phyloP scores from a whole-genome alignment of 2,888 invertebrate genomes.

The Trypoxylon attenuatum region DNA sequence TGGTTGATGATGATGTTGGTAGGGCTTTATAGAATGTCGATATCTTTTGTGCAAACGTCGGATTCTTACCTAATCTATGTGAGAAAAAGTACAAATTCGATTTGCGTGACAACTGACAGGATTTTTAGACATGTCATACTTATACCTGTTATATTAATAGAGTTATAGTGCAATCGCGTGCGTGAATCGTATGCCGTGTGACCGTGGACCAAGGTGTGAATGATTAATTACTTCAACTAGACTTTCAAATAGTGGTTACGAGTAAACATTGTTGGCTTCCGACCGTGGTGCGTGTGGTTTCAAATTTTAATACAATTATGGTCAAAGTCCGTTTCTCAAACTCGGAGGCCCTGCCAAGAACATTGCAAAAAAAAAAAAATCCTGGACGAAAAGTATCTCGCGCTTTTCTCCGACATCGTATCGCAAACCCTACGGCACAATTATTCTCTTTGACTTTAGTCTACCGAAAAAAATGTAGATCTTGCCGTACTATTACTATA shows the following conservation, averaged over 20 bases:
- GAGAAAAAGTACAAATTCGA: conserved; percentile 72
- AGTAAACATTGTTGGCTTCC: conserved; percentile 58
- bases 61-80: conserved; percentile 62
- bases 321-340: conserved; percentile 50
- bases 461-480: conserved; percentile 18
- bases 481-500: conserved; percentile 33
- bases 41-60: conserved; percentile 62
- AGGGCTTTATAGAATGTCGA: conserved; percentile 65
- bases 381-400: conserved; percentile 25
- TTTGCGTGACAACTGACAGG: conserved; percentile 69
- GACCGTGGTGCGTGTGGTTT: conserved; percentile 53
- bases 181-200: conserved; percentile 67
- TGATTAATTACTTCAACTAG: conserved; percentile 63
- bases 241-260: conserved; percentile 55
- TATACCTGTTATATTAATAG: conserved; percentile 71
- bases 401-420: conserved; percentile 31
- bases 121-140: conserved; percentile 68
- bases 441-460: conserved; percentile 33
- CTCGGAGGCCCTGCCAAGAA: conserved; percentile 60
- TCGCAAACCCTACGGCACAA: conserved; percentile 35
- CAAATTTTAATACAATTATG: conserved; percentile 54
- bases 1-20: conserved; percentile 53
- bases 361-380: conserved; percentile 34
- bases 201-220: conserved; percentile 72
- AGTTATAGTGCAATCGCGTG: conserved; percentile 72